Conservation (phyloP, 1,140 invertebrate genomes). For the Microvelia longipes region DNA sequence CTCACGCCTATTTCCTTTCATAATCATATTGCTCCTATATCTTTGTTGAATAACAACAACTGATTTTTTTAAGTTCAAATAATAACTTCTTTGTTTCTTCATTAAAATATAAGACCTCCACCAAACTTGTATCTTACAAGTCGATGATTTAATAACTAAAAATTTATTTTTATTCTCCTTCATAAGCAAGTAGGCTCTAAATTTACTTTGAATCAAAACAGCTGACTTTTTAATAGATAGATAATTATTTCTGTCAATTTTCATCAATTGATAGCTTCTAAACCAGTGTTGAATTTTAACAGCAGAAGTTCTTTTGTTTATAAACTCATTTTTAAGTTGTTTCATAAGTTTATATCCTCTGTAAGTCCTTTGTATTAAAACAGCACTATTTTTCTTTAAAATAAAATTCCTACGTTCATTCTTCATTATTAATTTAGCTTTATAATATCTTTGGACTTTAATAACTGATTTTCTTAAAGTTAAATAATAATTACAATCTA, state of each 20-base stretch:
- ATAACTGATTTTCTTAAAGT: constrained; percentile 32
- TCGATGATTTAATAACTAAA: not conserved
- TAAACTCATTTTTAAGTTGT: constrained; percentile 17
- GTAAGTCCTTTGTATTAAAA: constrained; percentile 38
- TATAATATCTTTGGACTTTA: constrained; percentile 39
- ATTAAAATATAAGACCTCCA: constrained; percentile 25
- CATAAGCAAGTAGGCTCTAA: constrained; percentile 23
- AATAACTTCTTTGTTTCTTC: constrained; percentile 18
- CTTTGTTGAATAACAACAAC: constrained; percentile 12
- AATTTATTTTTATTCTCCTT: not conserved
- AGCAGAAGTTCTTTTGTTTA: constrained; percentile 14
- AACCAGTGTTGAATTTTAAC: constrained; percentile 5
- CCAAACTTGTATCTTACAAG: constrained; percentile 27
- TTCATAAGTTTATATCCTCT: constrained; percentile 20
- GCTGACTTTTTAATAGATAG: not conserved
- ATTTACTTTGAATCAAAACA: constrained; percentile 29
- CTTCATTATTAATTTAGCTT: constrained; percentile 17
- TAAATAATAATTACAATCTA: constrained; percentile 22
- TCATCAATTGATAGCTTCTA: not conserved
- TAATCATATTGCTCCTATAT: not conserved
- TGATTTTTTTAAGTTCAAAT: constrained; percentile 13
- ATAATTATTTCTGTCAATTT: not conserved
- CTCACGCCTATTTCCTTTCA: not conserved
- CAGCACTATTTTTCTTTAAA: constrained; percentile 32
- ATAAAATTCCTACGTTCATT: constrained; percentile 21